These are phyloP conservation scores for Pterobdella sp. DNA, from an alignment of 2,888 invertebrate genomes.

Conservation along the genomic window DNA sequence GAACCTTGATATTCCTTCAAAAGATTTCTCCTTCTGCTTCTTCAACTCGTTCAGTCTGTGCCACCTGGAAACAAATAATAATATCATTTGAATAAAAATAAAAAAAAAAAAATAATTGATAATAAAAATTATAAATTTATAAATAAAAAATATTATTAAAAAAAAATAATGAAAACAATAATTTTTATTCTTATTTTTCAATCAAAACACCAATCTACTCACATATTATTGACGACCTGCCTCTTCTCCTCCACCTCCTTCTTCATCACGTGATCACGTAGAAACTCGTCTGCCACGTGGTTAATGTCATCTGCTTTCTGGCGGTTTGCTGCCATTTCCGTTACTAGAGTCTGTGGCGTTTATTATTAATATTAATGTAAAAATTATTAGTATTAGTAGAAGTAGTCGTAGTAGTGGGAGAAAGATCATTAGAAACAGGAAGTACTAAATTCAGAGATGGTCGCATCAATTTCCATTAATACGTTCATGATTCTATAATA, in stretches of 20 bases:
- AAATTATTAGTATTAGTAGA: too few relatives aligned
- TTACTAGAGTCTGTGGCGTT: slow-evolving; percentile 72
- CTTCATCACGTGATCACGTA: slow-evolving; percentile 74
- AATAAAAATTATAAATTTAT: not conserved
- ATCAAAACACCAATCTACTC: slow-evolving; percentile 29
- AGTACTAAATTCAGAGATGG: not conserved
- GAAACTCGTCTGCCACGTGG: slow-evolving; percentile 72
- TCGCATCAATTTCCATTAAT: not conserved
- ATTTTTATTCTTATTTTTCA: not conserved
- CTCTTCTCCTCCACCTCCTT: slow-evolving; percentile 69
- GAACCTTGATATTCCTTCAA: slow-evolving; percentile 78
- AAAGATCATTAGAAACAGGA: not conserved
- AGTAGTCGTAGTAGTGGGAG: not conserved
- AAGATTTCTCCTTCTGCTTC: slow-evolving; percentile 77
- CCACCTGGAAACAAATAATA: slow-evolving; percentile 57
- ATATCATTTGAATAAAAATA: not conserved
- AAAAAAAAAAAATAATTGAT: not conserved
- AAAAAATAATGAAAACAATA: not conserved
- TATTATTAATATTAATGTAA: not conserved
- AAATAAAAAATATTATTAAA: slow-evolving; percentile 9
- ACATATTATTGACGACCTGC: slow-evolving; percentile 73
- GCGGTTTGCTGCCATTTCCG: slow-evolving; percentile 86
- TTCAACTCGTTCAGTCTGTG: slow-evolving; percentile 75
- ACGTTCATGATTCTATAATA: not conserved
- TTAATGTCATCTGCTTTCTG: slow-evolving; percentile 83